A percentile compares a stretch with the other conserved stretches of the same genome.
Evolutionary conservation across 2,113 vertebrate species (phyloP).

Genomic region (Pteronura brasiliensis): DNA sequence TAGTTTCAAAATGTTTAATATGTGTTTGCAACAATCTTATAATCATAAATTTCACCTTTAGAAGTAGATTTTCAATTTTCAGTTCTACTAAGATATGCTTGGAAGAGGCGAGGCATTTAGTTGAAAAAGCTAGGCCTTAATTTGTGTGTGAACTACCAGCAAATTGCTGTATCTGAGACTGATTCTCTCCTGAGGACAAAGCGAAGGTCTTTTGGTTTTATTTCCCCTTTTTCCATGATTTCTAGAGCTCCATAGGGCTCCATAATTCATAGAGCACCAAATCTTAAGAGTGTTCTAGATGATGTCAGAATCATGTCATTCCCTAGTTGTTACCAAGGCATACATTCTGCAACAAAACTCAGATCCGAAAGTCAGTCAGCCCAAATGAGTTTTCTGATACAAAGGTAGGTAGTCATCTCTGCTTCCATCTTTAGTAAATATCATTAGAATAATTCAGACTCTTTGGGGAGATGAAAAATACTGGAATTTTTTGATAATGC

Average conservation of each 20-base stretch:
- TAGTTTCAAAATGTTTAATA: slow-evolving; percentile 9
- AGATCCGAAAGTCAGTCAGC: background rate
- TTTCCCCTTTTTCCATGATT: background rate
- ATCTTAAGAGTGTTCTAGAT: background rate
- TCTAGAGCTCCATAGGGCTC: background rate
- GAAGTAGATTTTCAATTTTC: background rate
- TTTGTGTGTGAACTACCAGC: background rate
- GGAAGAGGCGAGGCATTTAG: background rate
- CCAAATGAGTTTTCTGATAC: background rate
- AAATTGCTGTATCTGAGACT: background rate
- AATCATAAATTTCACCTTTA: background rate
- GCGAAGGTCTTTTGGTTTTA: background rate
- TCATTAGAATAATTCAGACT: background rate
- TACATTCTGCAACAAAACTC: background rate
- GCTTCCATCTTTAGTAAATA: background rate
- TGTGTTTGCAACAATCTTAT: background rate
- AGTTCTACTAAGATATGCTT: background rate
- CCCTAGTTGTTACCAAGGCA: background rate
- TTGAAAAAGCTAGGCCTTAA: background rate
- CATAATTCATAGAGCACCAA: background rate
- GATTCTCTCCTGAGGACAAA: background rate
- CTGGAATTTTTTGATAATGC: background rate
- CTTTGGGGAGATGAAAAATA: background rate
- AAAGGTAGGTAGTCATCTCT: background rate
- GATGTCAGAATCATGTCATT: background rate